Base-by-base conservation (phyloP, 2,797 vertebrate genomes). In the Falco biarmicus region DNA sequence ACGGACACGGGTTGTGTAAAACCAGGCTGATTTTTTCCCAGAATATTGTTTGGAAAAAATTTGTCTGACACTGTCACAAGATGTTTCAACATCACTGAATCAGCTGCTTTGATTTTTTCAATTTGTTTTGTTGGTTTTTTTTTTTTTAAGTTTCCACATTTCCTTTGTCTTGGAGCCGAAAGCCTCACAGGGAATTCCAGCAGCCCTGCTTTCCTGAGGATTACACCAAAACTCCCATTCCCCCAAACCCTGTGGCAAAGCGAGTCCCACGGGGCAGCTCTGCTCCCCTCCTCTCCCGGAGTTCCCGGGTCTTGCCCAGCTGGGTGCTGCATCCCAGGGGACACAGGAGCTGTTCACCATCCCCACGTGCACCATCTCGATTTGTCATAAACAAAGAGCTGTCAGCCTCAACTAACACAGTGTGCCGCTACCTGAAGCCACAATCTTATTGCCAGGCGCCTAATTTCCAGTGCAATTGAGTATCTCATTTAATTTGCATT, bases 1-100 rank as follows among this genome's bases (percentile, higher is more conserved):
- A 43, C 6, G 5, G 43, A 11, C 0, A 0, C 0, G 8, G 51
- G 60, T 77, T 91, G 85, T 80, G 80, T 47, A 81, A 95, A 95
- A 78, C 70, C 80, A 50, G 59, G 69, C 81, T 41, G 86, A 43
- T 31, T 68, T 81, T 57, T 79, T 91, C 94, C 91, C 82, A 70
- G 91, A 93, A 91, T 69, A 84, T 59, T n/a, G 28, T 68, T 89
- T 11, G 90, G 95, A 92, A 96, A 94, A 90, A 71, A 65, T 80
- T 13, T 50, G n/a, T 43, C 66, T 2, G 8, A 24, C 0, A 0
- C 88, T 87, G 80, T 93, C 94, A 93, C 88, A 87, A 69, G 92
- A 76, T 32, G 48, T 96, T 97, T 93, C 95, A 28, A 64, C 94
- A 93, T 50, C 25, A 89, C 93, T 96, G 94, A 95, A 92, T 97